Conservation (phyloP, 2,797 vertebrate species). For the Parotocinclus haroldoi region DNA sequence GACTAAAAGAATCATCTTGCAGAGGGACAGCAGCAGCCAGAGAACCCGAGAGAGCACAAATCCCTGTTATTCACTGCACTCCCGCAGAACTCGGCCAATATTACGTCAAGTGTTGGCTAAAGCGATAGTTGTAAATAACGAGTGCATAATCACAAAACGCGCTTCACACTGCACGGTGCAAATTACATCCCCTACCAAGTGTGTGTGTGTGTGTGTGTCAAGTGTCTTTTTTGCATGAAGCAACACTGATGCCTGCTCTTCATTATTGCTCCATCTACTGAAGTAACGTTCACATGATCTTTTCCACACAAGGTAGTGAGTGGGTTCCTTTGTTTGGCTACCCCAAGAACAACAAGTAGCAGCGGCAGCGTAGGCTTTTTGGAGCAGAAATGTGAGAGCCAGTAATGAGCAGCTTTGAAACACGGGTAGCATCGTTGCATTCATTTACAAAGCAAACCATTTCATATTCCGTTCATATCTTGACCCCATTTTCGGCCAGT, state of each 20-base stretch:
- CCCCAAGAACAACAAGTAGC: no score
- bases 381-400: no score
- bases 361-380: no score
- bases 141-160: slow-evolving; percentile 11
- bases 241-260: slow-evolving; percentile 5
- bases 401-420: no score
- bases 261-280: slow-evolving; percentile 8
- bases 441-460: no score
- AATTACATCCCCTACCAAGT: slow-evolving; percentile 8
- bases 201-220: neutral
- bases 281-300: slow-evolving; percentile 7
- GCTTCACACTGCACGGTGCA: neutral
- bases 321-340: no score
- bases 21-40: slow-evolving; percentile 28
- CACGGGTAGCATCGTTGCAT: no score
- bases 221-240: slow-evolving; percentile 17
- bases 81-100: slow-evolving; percentile 4
- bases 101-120: slow-evolving; percentile 8
- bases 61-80: slow-evolving; percentile 25
- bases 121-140: slow-evolving; percentile 7
- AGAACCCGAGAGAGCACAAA: slow-evolving; percentile 3
- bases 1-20: slow-evolving; percentile 34
- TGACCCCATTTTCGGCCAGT: no score
- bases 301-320: slow-evolving; percentile 6
- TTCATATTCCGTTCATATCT: no score